Conservation (phyloP, 2,888 invertebrate species). For the Erannis defoliaria region DNA sequence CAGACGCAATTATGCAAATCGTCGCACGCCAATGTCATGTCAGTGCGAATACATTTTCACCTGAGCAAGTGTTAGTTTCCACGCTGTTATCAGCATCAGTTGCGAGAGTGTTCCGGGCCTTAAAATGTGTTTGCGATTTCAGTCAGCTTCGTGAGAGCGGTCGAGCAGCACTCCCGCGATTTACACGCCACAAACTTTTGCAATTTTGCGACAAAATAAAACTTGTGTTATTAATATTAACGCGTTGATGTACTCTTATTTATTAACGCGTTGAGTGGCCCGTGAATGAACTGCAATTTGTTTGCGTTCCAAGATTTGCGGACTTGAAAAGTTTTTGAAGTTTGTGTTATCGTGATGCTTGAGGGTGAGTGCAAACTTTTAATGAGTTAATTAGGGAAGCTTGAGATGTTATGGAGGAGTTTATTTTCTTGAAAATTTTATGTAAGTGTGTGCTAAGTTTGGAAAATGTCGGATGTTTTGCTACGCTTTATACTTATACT, state of each 20-base stretch:
- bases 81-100: not conserved
- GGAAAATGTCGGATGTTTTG: not conserved
- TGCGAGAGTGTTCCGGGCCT: conserved; percentile 18
- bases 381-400: conserved; percentile 19
- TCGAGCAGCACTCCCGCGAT: conserved; percentile 33
- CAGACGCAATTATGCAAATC: conserved; percentile 33
- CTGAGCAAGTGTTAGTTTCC: conserved; percentile 22
- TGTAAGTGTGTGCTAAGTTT: not conserved
- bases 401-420: conserved; percentile 4
- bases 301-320: conserved; percentile 13
- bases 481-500: not conserved
- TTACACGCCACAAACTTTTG: conserved; percentile 16
- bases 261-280: too few species aligned
- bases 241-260: conserved; percentile 12
- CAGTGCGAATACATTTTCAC: conserved; percentile 35
- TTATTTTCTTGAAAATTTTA: conserved; percentile 3
- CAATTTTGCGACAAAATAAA: conserved; percentile 7
- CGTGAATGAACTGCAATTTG: conserved; percentile 16
- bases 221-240: conserved; percentile 14
- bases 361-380: conserved; percentile 26
- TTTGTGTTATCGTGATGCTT: conserved; percentile 25
- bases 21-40: conserved; percentile 24
- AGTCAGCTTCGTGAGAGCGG: conserved; percentile 39
- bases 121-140: conserved; percentile 26
- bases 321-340: conserved; percentile 23